Base-by-base conservation (phyloP, 2,797 vertebrate species). In the Botia kubotai region DNA sequence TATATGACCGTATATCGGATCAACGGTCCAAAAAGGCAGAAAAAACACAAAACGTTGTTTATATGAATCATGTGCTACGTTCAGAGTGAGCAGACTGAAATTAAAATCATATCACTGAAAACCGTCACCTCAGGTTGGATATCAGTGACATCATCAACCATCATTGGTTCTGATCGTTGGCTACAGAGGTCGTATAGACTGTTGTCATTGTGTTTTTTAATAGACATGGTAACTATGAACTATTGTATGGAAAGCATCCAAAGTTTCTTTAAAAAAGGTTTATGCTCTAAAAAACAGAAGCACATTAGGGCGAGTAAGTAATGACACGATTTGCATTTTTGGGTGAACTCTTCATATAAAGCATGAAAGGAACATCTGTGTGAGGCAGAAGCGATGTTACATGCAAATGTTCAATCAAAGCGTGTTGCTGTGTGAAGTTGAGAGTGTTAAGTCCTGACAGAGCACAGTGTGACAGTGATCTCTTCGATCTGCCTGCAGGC, bases 401-500 rank as follows among this genome's bases (percentile, higher is more conserved):
- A 80, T 58, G 58, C 60, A 77, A 72, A 75, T 36, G 4, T 70
- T 75, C 39, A 14, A 8, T 72, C 19, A 46, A 71, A 50, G 57
- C 62, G 60, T 66, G 8, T 23, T 77, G 58, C 16, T 21, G 2
- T 84, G 26, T 82, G 72, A 62, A 81, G 65, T 43, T 79, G 50
- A 67, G 23, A 58, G 36, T 53, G 72, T 83, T 66, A 52, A 68
- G 68, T 84, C 19, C 60, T 82, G 81, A 82, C 77, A 68, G 60
- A 76, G 50, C 3, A 13, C 72, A 83, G 76, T 86, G 48, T 79
- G 72, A 81, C 79, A 84, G 66, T 73, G 68, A 81, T 80, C 73
- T 75, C 68, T 79, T 86, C n/a, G 68, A 86, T 81, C 68, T 82
- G 16, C 68, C 0, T 88, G 71, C 86, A 98, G 97, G 97, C 85